A percentile compares a stretch with the other conserved stretches of the same genome.
These are phyloP conservation scores for Carterocephalus palaemon DNA, from an alignment of 2,888 invertebrate genomes.

Conservation along the genomic window DNA sequence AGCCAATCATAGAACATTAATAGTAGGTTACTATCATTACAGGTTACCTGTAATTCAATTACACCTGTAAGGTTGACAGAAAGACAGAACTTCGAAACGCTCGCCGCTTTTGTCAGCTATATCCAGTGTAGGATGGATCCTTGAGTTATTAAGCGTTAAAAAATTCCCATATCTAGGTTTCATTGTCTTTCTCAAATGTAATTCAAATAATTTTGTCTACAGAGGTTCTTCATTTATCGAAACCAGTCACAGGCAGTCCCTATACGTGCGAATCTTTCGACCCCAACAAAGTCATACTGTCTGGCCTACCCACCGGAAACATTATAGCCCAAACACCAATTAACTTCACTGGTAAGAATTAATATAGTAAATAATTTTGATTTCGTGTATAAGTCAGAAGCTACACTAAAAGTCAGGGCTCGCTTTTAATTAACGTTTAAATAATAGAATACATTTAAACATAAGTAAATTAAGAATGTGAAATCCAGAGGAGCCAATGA, in stretches of 20 bases:
- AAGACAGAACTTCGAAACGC: too few species aligned
- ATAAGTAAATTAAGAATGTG: too few species aligned
- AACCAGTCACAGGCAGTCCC: constrained; percentile 94
- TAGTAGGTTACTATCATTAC: too few species aligned
- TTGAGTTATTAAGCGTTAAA: too few species aligned
- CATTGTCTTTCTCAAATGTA: too few species aligned
- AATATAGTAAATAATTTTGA: too few species aligned
- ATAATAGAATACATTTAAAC: background rate
- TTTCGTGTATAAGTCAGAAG: background rate
- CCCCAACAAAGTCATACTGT: constrained; percentile 87
- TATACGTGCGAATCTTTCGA: constrained; percentile 96
- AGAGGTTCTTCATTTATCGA: constrained; percentile 94
- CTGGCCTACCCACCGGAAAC: constrained; percentile 86
- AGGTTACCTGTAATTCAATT: too few species aligned
- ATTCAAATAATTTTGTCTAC: constrained; percentile 48
- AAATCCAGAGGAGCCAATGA: background rate
- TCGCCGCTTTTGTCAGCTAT: too few species aligned
- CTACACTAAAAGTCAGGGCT: background rate
- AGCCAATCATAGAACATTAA: too few species aligned
- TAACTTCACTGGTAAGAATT: constrained; percentile 84
- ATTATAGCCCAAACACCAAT: constrained; percentile 91
- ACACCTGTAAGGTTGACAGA: too few species aligned
- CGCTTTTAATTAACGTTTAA: constrained; percentile 1
- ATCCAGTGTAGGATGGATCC: too few species aligned
- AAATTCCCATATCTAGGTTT: too few species aligned